Evolutionary conservation across 2,113 vertebrate species (phyloP).

Genomic region (Grammomys surdaster): DNA sequence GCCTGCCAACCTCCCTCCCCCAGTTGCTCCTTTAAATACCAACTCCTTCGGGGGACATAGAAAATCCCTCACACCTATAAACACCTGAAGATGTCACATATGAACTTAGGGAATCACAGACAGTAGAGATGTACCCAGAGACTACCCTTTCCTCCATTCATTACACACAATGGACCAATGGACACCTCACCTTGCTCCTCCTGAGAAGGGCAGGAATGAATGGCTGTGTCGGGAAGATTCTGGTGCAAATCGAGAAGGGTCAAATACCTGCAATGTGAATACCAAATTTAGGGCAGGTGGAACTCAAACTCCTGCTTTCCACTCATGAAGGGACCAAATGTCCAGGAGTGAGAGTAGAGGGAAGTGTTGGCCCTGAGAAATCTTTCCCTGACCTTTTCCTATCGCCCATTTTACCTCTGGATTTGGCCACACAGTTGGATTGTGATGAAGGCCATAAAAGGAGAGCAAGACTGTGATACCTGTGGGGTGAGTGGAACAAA

Average conservation of each 20-base stretch:
- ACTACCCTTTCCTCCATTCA: rapidly evolving
- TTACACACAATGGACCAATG: no score
- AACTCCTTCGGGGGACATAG: neutral
- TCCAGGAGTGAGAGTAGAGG: rapidly evolving
- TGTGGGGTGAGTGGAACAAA: conserved; percentile 6
- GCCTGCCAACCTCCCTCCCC: neutral
- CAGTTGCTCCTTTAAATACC: neutral
- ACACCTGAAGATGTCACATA: neutral
- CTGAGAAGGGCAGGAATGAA: conserved; percentile 89
- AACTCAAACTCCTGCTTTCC: neutral
- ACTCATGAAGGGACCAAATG: neutral
- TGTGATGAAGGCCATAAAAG: conserved; percentile 88
- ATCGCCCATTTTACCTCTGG: conserved; percentile 75
- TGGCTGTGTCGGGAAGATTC: conserved; percentile 84
- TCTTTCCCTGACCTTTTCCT: neutral
- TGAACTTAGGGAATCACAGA: neutral
- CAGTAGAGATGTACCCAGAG: no score
- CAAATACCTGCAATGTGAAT: conserved; percentile 85
- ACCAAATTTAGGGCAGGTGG: neutral
- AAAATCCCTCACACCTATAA: neutral
- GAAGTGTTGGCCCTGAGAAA: neutral
- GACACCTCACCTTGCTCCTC: conserved; percentile 68
- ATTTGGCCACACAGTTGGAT: conserved; percentile 89
- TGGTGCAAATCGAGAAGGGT: conserved; percentile 87
- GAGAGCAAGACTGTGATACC: conserved; percentile 73